Base-by-base conservation (phyloP, 2,888 invertebrate genomes). In the Venustoraphidia nigricollis region DNA sequence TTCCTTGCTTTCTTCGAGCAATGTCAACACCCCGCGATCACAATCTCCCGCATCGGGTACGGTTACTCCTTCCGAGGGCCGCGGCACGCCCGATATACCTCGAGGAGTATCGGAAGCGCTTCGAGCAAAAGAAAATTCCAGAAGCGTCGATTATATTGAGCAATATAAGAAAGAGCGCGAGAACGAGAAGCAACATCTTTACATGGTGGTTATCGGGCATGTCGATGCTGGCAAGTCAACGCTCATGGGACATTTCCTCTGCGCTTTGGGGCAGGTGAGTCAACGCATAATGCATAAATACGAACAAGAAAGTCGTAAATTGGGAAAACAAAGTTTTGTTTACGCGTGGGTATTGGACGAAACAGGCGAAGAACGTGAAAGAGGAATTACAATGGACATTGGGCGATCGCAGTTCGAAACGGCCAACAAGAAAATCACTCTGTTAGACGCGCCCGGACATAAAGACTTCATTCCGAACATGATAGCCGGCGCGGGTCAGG, bases 331-430 rank as follows among this genome's bases (percentile, higher is more conserved):
- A 60, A 95, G 95, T 53, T 97, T 97, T 59, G 88, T 93, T 72
- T 98, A 89, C 68, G 98, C 98, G 3, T 99, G 98, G 98, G 94
- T 98, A 2, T 71, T 98, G 46, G 98, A 98, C 67, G 97, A 99
- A 69, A 97, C 96, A 50, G 93, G 93, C 1, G 98, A 98, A 64
- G 98, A 98, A 68, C 79, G 95, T 57, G 80, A 83, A 34, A 78
- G 98, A 54, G 98, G 98, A 10, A 95, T 99, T 45, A 99, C 98
- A 1, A 99, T 98, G 93, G 98, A 99, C 68, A 84, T 98, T 10
- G 97, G 93, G 1, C 81, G 88, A 56, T 89, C 89, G 11, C 83
- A 86, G 55, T 94, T 97, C 71, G 90, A 93, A 67, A 93, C 95
- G 0, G 76, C 81, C 47, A 78, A 80, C 3, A 92, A 92, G 69